Evolutionary conservation across 2,113 vertebrate species (phyloP).

Genomic region (Mustelus asterias): DNA sequence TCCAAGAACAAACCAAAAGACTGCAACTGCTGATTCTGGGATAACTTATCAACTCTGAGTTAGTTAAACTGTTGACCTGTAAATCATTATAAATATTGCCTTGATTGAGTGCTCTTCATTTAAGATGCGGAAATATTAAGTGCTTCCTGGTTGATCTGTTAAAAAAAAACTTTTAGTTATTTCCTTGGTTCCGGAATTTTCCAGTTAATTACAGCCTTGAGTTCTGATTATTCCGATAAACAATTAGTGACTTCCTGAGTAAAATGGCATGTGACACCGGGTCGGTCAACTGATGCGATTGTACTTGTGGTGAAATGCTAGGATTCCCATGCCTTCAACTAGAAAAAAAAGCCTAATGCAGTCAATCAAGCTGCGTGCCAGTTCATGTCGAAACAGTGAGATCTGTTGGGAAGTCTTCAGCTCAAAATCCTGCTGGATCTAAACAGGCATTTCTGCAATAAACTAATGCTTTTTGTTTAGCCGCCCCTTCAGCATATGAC

Average conservation of each 20-base stretch:
- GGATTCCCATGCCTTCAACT: background rate
- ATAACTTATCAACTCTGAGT: background rate
- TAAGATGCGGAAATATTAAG: background rate
- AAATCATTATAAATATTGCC: background rate
- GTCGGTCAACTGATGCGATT: background rate
- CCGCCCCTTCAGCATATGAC: too few relatives aligned
- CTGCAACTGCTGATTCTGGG: background rate
- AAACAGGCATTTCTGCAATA: background rate
- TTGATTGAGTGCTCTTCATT: background rate
- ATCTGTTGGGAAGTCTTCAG: background rate
- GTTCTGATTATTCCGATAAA: slow-evolving; percentile 14
- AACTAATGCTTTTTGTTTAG: background rate
- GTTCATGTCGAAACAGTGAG: background rate
- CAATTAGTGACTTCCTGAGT: background rate
- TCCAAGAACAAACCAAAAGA: background rate
- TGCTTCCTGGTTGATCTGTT: background rate
- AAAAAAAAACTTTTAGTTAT: background rate
- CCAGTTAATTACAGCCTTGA: slow-evolving; percentile 26
- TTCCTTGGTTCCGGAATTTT: background rate
- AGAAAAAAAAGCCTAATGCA: background rate
- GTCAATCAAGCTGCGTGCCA: background rate
- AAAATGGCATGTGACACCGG: slow-evolving; percentile 19
- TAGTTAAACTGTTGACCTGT: background rate
- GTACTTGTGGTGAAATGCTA: slow-evolving; percentile 18
- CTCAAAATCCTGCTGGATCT: background rate